Evolutionary conservation across 2,888 invertebrate species (phyloP).

Genomic region (Stenchaetothrips biformis): DNA sequence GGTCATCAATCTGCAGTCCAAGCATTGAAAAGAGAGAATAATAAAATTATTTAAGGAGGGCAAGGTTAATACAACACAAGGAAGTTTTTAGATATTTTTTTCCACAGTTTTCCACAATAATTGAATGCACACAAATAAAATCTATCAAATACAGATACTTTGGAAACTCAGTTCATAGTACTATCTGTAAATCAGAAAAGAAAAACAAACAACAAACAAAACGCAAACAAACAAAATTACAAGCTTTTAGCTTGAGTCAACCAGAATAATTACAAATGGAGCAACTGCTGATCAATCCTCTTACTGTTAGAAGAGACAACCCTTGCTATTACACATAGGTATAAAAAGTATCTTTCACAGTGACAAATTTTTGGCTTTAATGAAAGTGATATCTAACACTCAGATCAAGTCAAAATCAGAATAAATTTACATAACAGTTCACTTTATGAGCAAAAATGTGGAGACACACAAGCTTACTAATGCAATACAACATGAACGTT

Average conservation of each 20-base stretch:
- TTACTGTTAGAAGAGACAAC: neutral
- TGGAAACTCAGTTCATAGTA: neutral
- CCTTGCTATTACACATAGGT: neutral
- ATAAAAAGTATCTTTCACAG: neutral
- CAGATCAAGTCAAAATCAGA: neutral
- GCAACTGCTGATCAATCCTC: neutral
- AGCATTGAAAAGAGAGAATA: neutral
- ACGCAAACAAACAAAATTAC: neutral
- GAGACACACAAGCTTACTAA: neutral
- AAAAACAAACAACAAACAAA: neutral
- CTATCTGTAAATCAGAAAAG: neutral
- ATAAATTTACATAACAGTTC: constrained; percentile 1
- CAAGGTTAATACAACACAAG: too few relatives aligned
- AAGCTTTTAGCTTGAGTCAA: neutral
- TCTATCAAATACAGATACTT: neutral
- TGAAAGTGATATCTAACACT: neutral
- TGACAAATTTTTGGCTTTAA: constrained; percentile 16
- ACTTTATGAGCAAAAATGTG: constrained; percentile 17
- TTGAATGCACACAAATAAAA: too few relatives aligned
- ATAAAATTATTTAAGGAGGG: neutral
- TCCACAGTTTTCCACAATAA: too few relatives aligned
- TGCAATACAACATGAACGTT: neutral
- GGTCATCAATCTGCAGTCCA: neutral
- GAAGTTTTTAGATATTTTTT: neutral
- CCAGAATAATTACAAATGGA: neutral